phyloP scores from a whole-genome alignment of 2,797 vertebrate species.

The Synaphobranchus kaupii region DNA sequence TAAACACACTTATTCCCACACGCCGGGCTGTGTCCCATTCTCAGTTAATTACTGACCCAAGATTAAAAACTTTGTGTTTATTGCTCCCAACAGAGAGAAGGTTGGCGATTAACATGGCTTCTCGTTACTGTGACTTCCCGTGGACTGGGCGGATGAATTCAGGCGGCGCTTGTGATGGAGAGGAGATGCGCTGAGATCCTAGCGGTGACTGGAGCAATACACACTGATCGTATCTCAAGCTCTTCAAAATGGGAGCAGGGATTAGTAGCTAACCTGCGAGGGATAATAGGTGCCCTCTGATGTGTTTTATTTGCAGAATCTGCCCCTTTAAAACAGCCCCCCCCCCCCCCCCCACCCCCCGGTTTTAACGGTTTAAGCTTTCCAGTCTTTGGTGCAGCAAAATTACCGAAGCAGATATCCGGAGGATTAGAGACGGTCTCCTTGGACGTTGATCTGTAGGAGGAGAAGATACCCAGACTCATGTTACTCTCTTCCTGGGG shows the following conservation, averaged over 20 bases:
- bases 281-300: slow-evolving; percentile 28
- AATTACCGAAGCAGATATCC: slow-evolving; percentile 76
- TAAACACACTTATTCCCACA: slow-evolving; percentile 9
- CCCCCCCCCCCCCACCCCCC: no score
- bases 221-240: slow-evolving; percentile 51
- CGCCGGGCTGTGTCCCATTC: slow-evolving; percentile 50
- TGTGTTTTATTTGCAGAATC: slow-evolving; percentile 57
- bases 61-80: slow-evolving; percentile 37
- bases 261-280: slow-evolving; percentile 63
- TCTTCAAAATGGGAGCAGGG: slow-evolving; percentile 71
- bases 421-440: slow-evolving; percentile 64
- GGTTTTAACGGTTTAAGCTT: slow-evolving; percentile 71
- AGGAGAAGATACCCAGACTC: slow-evolving; percentile 55
- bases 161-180: slow-evolving; percentile 37
- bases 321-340: slow-evolving; percentile 56
- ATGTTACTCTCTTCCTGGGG: slow-evolving; percentile 61
- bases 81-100: slow-evolving; percentile 54
- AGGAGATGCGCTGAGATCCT: background rate
- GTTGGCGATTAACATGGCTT: slow-evolving; percentile 68
- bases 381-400: slow-evolving; percentile 66
- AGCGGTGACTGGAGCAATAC: no score
- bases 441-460: slow-evolving; percentile 64
- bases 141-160: slow-evolving; percentile 49
- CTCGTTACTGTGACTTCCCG: slow-evolving; percentile 42
- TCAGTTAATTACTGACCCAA: slow-evolving; percentile 74